Evolutionary conservation across 2,113 vertebrate genomes (phyloP).

Genomic region (Ptyas mucosa): DNA sequence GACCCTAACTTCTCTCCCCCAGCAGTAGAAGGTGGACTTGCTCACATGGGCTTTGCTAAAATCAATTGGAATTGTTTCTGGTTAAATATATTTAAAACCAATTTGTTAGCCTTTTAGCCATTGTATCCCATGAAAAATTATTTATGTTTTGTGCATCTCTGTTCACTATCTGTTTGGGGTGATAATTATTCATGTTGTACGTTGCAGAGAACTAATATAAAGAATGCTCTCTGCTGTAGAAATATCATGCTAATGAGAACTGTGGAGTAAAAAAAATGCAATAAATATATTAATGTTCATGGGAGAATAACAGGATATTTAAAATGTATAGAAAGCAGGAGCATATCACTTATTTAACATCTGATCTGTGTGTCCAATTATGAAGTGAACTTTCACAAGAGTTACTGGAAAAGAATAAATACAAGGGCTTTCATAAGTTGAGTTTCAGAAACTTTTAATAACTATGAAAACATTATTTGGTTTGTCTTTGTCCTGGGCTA

Average conservation of each 20-base stretch:
- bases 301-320: conserved; percentile 26
- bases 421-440: neutral
- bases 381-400: conserved; percentile 53
- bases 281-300: neutral
- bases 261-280: neutral
- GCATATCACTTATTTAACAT: conserved; percentile 32
- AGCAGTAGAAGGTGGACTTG: neutral
- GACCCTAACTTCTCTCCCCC: neutral
- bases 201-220: neutral
- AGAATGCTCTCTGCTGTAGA: neutral
- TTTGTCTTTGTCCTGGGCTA: neutral
- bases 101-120: neutral
- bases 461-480: neutral
- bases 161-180: neutral
- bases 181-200: neutral
- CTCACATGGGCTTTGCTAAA: neutral
- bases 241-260: neutral
- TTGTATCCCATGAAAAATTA: neutral
- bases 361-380: conserved; percentile 50
- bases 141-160: neutral
- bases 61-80: neutral
- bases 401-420: neutral
- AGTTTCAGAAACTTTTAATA: neutral
- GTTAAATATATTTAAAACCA: neutral
- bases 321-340: conserved; percentile 28